These are phyloP conservation scores for Lepidochitona cinerea DNA, from an alignment of 2,888 invertebrate species.

Conservation along the genomic window DNA sequence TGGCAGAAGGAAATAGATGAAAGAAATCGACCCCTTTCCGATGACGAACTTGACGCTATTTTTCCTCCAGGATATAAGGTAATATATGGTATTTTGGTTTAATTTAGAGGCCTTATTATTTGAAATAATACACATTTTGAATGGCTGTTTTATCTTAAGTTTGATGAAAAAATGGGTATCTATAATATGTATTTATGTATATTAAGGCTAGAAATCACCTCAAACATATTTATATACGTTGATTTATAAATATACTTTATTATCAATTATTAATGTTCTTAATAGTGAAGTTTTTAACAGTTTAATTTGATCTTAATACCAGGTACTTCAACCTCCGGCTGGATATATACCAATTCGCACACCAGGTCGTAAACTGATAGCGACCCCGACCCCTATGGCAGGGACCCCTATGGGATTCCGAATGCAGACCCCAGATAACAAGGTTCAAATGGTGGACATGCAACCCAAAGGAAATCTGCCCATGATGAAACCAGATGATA, in stretches of 20 bases:
- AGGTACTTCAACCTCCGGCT: conserved; percentile 88
- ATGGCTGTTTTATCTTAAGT: too few relatives aligned
- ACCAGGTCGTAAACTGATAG: conserved; percentile 96
- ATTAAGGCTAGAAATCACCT: too few relatives aligned
- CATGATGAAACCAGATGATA: conserved; percentile 99
- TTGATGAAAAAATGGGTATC: too few relatives aligned
- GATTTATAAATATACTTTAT: too few relatives aligned
- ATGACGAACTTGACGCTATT: conserved; percentile 97
- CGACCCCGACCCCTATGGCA: conserved; percentile 95
- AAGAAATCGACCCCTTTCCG: conserved; percentile 94
- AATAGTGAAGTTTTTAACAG: too few relatives aligned
- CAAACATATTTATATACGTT: too few relatives aligned
- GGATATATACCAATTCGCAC: conserved; percentile 97
- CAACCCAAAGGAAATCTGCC: conserved; percentile 98
- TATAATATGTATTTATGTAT: too few relatives aligned
- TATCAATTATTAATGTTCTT: too few relatives aligned
- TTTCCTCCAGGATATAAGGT: conserved; percentile 99
- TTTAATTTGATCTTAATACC: conserved; percentile 10
- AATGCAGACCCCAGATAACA: conserved; percentile 71
- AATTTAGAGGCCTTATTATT: too few relatives aligned
- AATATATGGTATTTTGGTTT: too few relatives aligned
- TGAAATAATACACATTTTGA: too few relatives aligned
- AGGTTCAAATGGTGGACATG: conserved; percentile 85
- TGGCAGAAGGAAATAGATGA: conserved; percentile 99
- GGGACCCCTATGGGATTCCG: conserved; percentile 69